Percentiles rank a stretch among this genome's conserved stretches.
Evolutionary conservation across 2,888 invertebrate genomes (phyloP).

Genomic region (Himalopsyche anomala): DNA sequence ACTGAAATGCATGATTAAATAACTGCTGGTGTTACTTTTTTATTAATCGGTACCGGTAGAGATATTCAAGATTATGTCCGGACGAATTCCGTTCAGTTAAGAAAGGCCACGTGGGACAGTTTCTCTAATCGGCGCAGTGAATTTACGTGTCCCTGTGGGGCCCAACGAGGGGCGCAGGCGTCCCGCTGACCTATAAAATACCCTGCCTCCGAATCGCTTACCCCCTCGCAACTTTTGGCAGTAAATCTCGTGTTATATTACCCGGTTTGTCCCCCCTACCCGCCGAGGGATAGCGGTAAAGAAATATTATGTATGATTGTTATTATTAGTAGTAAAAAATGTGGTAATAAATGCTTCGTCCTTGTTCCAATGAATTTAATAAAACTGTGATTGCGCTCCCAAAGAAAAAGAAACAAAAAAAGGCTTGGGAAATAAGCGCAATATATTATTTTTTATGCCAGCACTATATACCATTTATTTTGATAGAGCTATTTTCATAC

Average conservation of each 20-base stretch:
- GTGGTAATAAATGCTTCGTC: slow-evolving; percentile 33
- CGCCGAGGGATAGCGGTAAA: slow-evolving; percentile 12
- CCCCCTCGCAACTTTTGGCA: slow-evolving; percentile 56
- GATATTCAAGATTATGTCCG: slow-evolving; percentile 36
- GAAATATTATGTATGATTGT: slow-evolving; percentile 27
- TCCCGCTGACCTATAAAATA: slow-evolving; percentile 61
- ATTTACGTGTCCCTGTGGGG: slow-evolving; percentile 53
- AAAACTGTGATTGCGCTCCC: slow-evolving; percentile 11
- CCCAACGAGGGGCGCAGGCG: slow-evolving; percentile 32
- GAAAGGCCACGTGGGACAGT: slow-evolving; percentile 18
- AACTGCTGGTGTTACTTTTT: not conserved
- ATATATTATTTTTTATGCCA: not conserved
- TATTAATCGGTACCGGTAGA: not conserved
- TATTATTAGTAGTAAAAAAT: slow-evolving; percentile 29
- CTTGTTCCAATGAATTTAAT: slow-evolving; percentile 32
- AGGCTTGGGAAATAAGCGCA: not conserved
- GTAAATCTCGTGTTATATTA: slow-evolving; percentile 59
- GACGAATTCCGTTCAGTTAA: slow-evolving; percentile 43
- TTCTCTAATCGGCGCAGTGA: slow-evolving; percentile 57
- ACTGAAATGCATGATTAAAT: not conserved
- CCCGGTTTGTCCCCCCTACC: slow-evolving; percentile 44
- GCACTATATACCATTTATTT: no score
- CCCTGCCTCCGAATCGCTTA: slow-evolving; percentile 46
- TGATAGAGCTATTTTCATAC: no score
- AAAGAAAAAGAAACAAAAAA: slow-evolving; percentile 8